Evolutionary conservation across 2,888 invertebrate species (phyloP).

Genomic region (Bursaphelenchus okinawaensis): DNA sequence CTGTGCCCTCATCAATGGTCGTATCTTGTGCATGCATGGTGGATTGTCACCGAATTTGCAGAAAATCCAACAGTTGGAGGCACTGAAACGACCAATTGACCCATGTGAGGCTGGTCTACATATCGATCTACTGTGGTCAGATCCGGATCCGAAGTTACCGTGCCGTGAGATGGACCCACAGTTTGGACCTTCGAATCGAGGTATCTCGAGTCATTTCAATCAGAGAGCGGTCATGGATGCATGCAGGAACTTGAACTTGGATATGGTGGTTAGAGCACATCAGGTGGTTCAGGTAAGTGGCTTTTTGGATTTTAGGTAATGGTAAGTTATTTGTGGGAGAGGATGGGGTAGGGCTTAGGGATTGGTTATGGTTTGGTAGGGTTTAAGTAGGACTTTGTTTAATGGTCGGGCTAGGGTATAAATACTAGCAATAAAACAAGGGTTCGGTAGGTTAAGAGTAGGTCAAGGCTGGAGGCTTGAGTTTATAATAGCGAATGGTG

Average conservation of each 20-base stretch:
- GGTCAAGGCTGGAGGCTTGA: too few relatives aligned
- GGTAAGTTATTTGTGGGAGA: conserved; percentile 36
- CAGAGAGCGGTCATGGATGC: conserved; percentile 62
- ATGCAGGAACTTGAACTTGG: conserved; percentile 61
- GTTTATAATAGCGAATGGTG: too few relatives aligned
- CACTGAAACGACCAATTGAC: conserved; percentile 16
- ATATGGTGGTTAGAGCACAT: conserved; percentile 63
- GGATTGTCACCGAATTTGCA: conserved; percentile 42
- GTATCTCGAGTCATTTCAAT: conserved; percentile 64
- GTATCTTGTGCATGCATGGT: conserved; percentile 44
- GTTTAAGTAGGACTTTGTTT: too few relatives aligned
- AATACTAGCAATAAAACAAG: too few relatives aligned
- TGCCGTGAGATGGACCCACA: conserved; percentile 18
- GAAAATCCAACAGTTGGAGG: conserved; percentile 21
- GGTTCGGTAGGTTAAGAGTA: too few relatives aligned
- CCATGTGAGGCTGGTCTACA: conserved; percentile 15
- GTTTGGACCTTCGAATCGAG: conserved; percentile 54
- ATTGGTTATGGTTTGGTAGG: too few relatives aligned
- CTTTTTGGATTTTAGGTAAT: conserved; percentile 9
- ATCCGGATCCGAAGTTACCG: conserved; percentile 16
- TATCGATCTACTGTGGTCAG: conserved; percentile 21
- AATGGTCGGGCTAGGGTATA: too few relatives aligned
- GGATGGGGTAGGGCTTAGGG: too few relatives aligned
- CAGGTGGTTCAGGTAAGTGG: conserved; percentile 54
- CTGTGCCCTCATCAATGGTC: conserved; percentile 34